Percentiles rank a stretch among this genome's conserved stretches.
These are phyloP conservation scores for Drosophila lacertosa DNA, from an alignment of 1,140 invertebrate species.

Conservation along the genomic window DNA sequence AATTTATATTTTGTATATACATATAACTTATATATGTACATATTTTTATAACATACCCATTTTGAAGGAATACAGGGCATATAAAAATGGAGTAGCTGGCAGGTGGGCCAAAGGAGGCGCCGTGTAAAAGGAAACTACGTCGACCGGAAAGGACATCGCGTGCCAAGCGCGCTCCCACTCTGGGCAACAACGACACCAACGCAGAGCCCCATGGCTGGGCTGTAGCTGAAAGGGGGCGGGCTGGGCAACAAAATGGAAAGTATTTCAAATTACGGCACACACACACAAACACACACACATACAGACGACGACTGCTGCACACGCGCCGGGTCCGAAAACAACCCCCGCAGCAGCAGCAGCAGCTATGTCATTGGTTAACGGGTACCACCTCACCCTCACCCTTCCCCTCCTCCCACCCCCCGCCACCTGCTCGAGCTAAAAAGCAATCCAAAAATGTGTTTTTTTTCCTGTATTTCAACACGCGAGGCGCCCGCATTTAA, in stretches of 20 bases:
- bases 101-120: neutral
- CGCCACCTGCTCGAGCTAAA: conserved; percentile 34
- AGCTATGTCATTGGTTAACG: conserved; percentile 77
- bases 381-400: conserved; percentile 5
- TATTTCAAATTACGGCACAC: conserved; percentile 76
- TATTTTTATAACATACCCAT: too few species aligned
- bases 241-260: conserved; percentile 76
- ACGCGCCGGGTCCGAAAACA: conserved; percentile 54
- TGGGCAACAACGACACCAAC: conserved; percentile 25
- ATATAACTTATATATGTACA: too few species aligned
- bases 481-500: conserved; percentile 48
- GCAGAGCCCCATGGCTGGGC: conserved; percentile 9
- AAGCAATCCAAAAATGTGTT: conserved; percentile 70
- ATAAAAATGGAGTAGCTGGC: conserved; percentile 48
- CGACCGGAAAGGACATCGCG: conserved; percentile 83
- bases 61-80: neutral
- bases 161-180: conserved; percentile 66
- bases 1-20: too few species aligned
- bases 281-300: conserved; percentile 11
- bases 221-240: neutral
- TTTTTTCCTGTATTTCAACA: conserved; percentile 63
- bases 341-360: conserved; percentile 31
- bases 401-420: neutral
- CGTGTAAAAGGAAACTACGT: conserved; percentile 74
- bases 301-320: conserved; percentile 13